Evolutionary conservation across 2,888 invertebrate species (phyloP).

Genomic region (Dusona sp.): DNA sequence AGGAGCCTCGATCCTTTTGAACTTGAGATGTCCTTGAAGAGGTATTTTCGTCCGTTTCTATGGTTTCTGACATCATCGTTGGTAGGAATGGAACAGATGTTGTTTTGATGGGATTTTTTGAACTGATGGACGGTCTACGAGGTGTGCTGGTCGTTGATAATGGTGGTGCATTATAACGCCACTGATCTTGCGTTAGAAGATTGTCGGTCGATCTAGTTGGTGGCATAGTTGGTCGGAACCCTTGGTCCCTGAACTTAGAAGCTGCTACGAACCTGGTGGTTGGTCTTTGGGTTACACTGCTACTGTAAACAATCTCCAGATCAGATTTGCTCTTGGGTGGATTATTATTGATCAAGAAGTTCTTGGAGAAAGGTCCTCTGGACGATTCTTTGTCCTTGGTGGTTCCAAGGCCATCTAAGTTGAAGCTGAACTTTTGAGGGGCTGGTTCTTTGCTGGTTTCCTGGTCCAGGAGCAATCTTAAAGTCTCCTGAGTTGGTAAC

Average conservation of each 20-base stretch:
- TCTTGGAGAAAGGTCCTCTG: background rate
- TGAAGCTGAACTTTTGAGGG: conserved; percentile 80
- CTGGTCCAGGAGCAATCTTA: conserved; percentile 38
- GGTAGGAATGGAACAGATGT: conserved; percentile 68
- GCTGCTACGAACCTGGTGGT: conserved; percentile 72
- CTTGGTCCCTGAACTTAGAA: conserved; percentile 74
- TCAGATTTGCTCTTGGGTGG: conserved; percentile 65
- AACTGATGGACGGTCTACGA: background rate
- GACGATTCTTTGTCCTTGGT: background rate
- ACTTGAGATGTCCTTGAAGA: background rate
- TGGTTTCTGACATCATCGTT: conserved; percentile 64
- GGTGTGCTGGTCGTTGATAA: conserved; percentile 65
- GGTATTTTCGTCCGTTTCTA: background rate
- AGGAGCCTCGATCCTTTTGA: conserved; percentile 8
- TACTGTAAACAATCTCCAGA: conserved; percentile 74
- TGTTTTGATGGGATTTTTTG: conserved; percentile 4
- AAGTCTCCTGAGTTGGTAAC: conserved; percentile 62
- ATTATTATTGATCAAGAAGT: background rate
- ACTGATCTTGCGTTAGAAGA: conserved; percentile 77
- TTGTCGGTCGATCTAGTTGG: conserved; percentile 70
- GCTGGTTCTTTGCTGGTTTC: conserved; percentile 65
- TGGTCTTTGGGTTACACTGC: conserved; percentile 73
- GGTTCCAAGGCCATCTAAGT: conserved; percentile 74
- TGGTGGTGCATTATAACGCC: conserved; percentile 84
- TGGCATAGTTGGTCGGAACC: conserved; percentile 76